Base-by-base conservation (phyloP, 2,888 invertebrate species). In the Tinea trinotella region DNA sequence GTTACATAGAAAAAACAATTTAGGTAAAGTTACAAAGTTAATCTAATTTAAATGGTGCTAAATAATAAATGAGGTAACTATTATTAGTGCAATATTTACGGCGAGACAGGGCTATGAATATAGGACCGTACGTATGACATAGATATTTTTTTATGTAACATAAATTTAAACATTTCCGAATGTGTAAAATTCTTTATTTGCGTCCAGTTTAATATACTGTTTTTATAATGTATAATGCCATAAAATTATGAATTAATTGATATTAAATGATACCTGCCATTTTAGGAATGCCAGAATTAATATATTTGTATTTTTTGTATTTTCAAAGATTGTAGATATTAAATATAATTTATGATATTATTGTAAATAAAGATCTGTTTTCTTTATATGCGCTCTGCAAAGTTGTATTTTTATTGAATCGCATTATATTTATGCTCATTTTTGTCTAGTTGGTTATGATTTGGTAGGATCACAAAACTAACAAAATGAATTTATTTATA, bases 41-140 rank as follows among this genome's bases (percentile, higher is more conserved):
- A 24, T 48, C 2, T 24, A 50, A 24, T 50, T 24, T 1, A 24
- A 48, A 24, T 50, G 50, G 50, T 50, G 50, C 50, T 50, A 50
- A 3, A 24, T n/a, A 50, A 24, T 50, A 24, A 24, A 20, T 20
- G 50, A 24, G 46, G 18, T 3, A 4, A 4, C 12, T 36, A 46
- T 19, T 46, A 19, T 17, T 50, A 24, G 22, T 50, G 24, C 50
- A 15, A 24, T 13, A 5, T 12, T 24, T 24, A 50, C 15, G 50
- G 24, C 24, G 18, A 24, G 12, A 50, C 50, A 24, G 50, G 50
- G 50, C 50, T 50, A 50, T 50, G 50, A 50, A 19, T 19, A 44
- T 12, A 15, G 7, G 7, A 46, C 46, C 3, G 12, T 50, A 24
- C 24, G 4, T 24, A 46, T 22, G 10, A 24, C 4, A 12, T 48